These are phyloP conservation scores for Otus sunia DNA, from an alignment of 2,113 vertebrate species.

Conservation along the genomic window DNA sequence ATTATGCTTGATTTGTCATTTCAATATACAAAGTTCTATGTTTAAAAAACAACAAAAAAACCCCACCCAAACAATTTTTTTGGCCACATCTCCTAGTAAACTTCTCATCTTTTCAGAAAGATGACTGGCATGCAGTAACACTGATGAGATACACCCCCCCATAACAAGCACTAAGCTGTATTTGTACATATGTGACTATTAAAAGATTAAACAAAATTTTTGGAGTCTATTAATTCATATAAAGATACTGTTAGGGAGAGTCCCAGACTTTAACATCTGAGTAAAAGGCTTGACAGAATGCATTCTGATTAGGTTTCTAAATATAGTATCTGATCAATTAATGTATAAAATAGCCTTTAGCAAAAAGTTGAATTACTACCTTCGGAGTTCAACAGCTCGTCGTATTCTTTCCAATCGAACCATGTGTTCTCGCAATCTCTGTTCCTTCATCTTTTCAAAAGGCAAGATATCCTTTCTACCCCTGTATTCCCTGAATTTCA, in stretches of 20 bases:
- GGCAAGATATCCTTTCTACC: slow-evolving; percentile 88
- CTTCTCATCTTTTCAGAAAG: background rate
- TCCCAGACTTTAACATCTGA: slow-evolving; percentile 8
- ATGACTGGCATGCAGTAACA: background rate
- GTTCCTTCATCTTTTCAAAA: slow-evolving; percentile 98
- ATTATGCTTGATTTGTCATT: background rate
- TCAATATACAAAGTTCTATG: background rate
- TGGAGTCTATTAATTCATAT: background rate
- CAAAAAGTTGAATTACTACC: slow-evolving; percentile 74
- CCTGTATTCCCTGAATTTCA: slow-evolving; percentile 82
- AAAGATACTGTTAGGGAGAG: background rate
- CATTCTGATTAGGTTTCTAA: slow-evolving; percentile 3
- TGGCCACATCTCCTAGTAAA: background rate
- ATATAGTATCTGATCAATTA: slow-evolving; percentile 16
- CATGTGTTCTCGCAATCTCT: slow-evolving; percentile 88
- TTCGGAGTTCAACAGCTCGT: slow-evolving; percentile 88
- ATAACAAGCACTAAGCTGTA: background rate
- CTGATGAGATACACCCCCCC: background rate
- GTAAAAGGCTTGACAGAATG: background rate
- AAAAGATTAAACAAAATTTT: background rate
- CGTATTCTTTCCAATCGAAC: slow-evolving; percentile 88
- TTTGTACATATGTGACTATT: background rate
- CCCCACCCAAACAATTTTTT: background rate
- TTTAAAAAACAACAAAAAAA: background rate
- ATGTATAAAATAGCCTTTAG: slow-evolving; percentile 41